Conservation (phyloP, 2,888 invertebrate genomes). For the Lymantria monacha region DNA sequence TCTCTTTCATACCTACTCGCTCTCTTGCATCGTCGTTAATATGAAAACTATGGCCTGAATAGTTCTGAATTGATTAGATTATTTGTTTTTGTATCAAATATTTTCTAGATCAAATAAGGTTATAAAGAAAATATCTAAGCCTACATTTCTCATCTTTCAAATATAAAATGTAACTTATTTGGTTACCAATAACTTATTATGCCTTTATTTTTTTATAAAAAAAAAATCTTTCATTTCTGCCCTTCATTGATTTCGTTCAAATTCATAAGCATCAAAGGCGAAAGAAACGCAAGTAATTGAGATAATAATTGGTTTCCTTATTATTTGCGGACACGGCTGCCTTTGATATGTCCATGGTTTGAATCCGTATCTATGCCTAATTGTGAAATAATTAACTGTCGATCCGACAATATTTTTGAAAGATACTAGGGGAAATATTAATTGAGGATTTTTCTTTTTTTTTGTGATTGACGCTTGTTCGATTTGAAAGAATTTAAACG, state of each 20-base stretch:
- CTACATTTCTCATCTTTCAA: too few relatives aligned
- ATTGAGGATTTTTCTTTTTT: slow-evolving; percentile 6
- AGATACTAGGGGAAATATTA: slow-evolving; percentile 7
- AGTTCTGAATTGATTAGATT: too few relatives aligned
- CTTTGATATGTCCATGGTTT: slow-evolving; percentile 33
- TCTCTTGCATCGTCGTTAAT: too few relatives aligned
- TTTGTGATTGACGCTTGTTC: not conserved
- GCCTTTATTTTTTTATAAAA: slow-evolving; percentile 46
- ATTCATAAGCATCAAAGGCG: slow-evolving; percentile 60
- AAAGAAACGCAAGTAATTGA: slow-evolving; percentile 61
- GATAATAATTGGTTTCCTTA: slow-evolving; percentile 67
- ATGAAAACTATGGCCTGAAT: too few relatives aligned
- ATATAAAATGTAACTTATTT: not conserved
- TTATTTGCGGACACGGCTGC: slow-evolving; percentile 63
- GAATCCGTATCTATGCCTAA: slow-evolving; percentile 40
- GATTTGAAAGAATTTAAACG: too few relatives aligned
- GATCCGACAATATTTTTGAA: slow-evolving; percentile 14
- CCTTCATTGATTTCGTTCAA: slow-evolving; percentile 66
- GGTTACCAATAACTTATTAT: slow-evolving; percentile 26
- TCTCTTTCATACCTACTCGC: too few relatives aligned
- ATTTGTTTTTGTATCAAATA: too few relatives aligned
- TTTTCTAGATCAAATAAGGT: too few relatives aligned
- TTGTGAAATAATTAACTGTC: slow-evolving; percentile 55
- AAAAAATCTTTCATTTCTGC: slow-evolving; percentile 66
- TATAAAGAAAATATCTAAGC: too few relatives aligned